A percentile compares a stretch with the other conserved stretches of the same genome.
Evolutionary conservation across 2,797 vertebrate genomes (phyloP).

Genomic region (Etheostoma nigrum): DNA sequence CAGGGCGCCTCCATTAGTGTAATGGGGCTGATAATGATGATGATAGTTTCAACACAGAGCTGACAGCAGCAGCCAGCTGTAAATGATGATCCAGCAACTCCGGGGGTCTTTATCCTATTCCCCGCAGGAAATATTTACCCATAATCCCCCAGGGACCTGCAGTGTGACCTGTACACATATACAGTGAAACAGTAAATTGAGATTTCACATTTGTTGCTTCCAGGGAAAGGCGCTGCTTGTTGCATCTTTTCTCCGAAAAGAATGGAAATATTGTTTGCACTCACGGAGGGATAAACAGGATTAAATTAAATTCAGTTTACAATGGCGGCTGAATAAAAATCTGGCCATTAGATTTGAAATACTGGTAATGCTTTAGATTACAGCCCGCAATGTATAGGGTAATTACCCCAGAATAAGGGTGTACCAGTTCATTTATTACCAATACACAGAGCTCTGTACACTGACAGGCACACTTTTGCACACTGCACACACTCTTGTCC

Average conservation of each 20-base stretch:
- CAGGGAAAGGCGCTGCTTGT: neutral
- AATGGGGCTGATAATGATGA: conserved; percentile 86
- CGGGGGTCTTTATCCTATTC: conserved; percentile 59
- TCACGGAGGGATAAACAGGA: neutral
- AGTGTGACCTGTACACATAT: conserved; percentile 36
- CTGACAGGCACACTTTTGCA: too few relatives aligned
- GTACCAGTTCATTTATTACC: too few relatives aligned
- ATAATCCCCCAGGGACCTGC: conserved; percentile 50
- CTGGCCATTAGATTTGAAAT: too few relatives aligned
- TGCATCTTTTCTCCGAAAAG: conserved; percentile 1
- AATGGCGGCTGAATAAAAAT: too few relatives aligned
- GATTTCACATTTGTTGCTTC: conserved; percentile 19
- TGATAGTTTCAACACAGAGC: conserved; percentile 76
- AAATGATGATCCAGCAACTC: conserved; percentile 67
- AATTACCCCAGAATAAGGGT: too few relatives aligned
- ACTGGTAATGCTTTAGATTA: too few relatives aligned
- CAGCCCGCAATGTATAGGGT: too few relatives aligned
- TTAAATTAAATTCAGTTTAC: neutral
- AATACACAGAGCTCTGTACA: too few relatives aligned
- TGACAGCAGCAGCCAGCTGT: conserved; percentile 52
- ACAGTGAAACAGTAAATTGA: conserved; percentile 9
- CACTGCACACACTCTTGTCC: too few relatives aligned
- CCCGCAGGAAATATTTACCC: conserved; percentile 60
- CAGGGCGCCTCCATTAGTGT: conserved; percentile 81
- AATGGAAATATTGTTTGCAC: neutral